These are phyloP conservation scores for Gortyna flavago DNA, from an alignment of 2,888 invertebrate genomes.

Conservation along the genomic window DNA sequence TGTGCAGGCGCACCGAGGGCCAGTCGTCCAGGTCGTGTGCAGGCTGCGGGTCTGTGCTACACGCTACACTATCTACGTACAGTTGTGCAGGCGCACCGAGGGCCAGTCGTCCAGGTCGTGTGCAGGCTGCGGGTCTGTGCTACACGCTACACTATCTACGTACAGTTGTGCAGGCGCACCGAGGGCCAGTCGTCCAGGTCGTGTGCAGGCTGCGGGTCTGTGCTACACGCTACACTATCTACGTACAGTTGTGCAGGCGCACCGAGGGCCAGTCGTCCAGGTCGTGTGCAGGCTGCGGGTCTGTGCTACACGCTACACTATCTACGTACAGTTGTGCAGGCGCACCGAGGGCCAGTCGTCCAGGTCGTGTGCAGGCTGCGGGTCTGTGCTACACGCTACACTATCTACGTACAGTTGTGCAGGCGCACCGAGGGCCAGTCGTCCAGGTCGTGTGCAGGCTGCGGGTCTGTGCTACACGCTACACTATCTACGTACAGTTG, in stretches of 20 bases:
- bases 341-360: constrained; percentile 17
- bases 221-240: constrained; percentile 33
- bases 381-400: constrained; percentile 6
- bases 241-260: constrained; percentile 72
- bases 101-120: constrained; percentile 18
- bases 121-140: background rate
- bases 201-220: background rate
- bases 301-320: constrained; percentile 40
- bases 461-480: constrained; percentile 38
- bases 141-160: constrained; percentile 21
- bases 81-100: constrained; percentile 39
- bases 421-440: constrained; percentile 27
- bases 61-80: constrained; percentile 38
- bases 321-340: constrained; percentile 12
- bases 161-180: constrained; percentile 43
- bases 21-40: constrained; percentile 71
- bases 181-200: constrained; percentile 23
- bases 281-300: background rate
- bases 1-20: constrained; percentile 80
- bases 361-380: background rate
- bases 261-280: constrained; percentile 82
- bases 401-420: constrained; percentile 52
- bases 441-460: background rate
- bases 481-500: constrained; percentile 13
- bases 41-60: background rate